Evolutionary conservation across 2,113 vertebrate genomes (phyloP).

Genomic region (Enhydra lutris): DNA sequence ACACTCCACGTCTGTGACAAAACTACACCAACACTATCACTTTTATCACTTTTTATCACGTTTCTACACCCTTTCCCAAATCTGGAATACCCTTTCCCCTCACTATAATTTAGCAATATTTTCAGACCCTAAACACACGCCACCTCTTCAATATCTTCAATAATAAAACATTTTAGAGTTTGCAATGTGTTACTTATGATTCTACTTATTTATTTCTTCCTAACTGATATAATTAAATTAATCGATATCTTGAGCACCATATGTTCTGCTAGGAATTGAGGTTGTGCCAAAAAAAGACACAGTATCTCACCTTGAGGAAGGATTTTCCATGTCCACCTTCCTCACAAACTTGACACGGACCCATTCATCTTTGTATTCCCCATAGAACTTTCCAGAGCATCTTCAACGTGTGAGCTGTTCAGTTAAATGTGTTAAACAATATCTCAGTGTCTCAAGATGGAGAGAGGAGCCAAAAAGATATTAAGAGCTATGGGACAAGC

Average conservation of each 20-base stretch:
- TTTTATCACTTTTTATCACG: neutral
- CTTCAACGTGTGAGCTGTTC: neutral
- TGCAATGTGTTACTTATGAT: neutral
- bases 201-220: neutral
- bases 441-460: neutral
- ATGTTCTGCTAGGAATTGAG: neutral
- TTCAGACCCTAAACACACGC: neutral
- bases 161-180: neutral
- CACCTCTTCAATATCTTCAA: neutral
- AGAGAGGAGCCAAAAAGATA: neutral
- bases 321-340: neutral
- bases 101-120: neutral
- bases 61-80: neutral
- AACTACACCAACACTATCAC: neutral
- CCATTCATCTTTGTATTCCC: neutral
- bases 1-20: neutral
- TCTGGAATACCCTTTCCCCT: neutral
- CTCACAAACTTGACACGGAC: neutral
- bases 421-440: neutral
- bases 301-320: neutral
- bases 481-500: neutral
- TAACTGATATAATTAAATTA: neutral
- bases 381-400: neutral
- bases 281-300: neutral
- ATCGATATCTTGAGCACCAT: neutral